Evolutionary conservation across 2,797 vertebrate genomes (phyloP), one percentile per base, ranked within the genome.

Genomic region (Poeciliopsis presidionis): DNA sequence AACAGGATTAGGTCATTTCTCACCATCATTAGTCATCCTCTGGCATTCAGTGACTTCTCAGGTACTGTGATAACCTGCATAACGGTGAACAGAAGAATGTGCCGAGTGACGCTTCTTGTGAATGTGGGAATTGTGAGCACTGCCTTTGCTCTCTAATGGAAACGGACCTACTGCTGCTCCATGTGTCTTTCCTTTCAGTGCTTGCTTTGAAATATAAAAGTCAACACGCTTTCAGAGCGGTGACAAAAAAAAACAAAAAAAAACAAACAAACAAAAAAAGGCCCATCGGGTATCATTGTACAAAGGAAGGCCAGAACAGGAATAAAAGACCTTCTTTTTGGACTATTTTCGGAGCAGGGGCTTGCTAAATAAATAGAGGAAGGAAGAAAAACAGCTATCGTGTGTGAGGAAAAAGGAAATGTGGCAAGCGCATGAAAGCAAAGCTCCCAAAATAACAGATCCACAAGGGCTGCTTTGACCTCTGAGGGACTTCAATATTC

Each of bases 311-410:
- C 69, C 83, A 86, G 76, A 80, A 80, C 72, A 90, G 91, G 86
- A 84, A 91, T 89, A 86, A 75, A n/a, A 84, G 80, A 82, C 83
- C 78, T 88, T 79, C 77, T 77, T 82, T 84, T 85, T 91, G 84
- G 71, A 81, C 90, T 93, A 91, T 92, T 89, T 91, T 81, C 88
- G 84, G 84, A 88, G 80, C 22, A 18, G 1, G 47, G 74, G 81
- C 8, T 77, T 82, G 87, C 83, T 87, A 72, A 91, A 94, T 92
- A 94, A 94, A 93, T 93, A 93, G 73, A 88, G 85, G 83, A 86
- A 87, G 83, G 88, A 88, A 87, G 85, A 88, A 85, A 89, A 85
- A 86, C 79, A 79, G 77, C 86, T 85, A 87, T 92, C 73, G 41
- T 80, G 81, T 80, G 80, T 77, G 59, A 63, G 47, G 77, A 69